Evolutionary conservation across 2,797 vertebrate species (phyloP), one percentile per base, ranked within the genome.

Genomic region (Novumbra hubbsi): DNA sequence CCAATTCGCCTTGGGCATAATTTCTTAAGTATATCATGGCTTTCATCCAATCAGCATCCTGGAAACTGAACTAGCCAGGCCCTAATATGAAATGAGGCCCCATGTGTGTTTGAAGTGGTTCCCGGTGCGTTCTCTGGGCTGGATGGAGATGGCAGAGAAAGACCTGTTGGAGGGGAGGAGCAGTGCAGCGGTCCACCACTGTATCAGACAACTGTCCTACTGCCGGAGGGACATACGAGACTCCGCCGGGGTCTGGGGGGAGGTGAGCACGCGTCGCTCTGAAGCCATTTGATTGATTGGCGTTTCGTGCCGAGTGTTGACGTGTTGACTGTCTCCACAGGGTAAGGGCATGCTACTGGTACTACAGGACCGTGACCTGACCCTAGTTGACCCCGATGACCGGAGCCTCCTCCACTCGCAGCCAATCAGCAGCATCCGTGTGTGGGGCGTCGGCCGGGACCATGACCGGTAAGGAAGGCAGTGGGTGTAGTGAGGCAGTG

Each of bases 371-470:
- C 93, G 96, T 85, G 96, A 91, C 90, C 91, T 99, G 84, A 98
- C 95, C 84, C 92, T 99, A 80, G 93, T 98, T 65, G 97, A 99
- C 88, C 96, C 96, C 14, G 95, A 96, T 85, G 98, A 97, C 84
- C 95, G 85, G 84, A 94, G 94, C 1, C 93, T 97, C 76, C 95
- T 99, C 71, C 96, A 98, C 85, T 95, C 97, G 0, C 97, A 98
- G 91, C 97, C 97, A 88, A 98, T 99, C 70, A 96, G 95, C 84
- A 98, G 96, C 95, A 99, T 99, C 89, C 91, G 95, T 1, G 96
- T 99, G 21, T 99, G 98, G 98, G 98, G 97, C 0, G 97, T 98
- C 32, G 97, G 98, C 5, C 94, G 97, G 1, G 98, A 98, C 92
- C 96, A 97, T 0, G 98, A 97, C 87, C 95, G 98, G 98, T 98